Evolutionary conservation across 2,797 vertebrate genomes (phyloP).

Genomic region (Spinus pinus): DNA sequence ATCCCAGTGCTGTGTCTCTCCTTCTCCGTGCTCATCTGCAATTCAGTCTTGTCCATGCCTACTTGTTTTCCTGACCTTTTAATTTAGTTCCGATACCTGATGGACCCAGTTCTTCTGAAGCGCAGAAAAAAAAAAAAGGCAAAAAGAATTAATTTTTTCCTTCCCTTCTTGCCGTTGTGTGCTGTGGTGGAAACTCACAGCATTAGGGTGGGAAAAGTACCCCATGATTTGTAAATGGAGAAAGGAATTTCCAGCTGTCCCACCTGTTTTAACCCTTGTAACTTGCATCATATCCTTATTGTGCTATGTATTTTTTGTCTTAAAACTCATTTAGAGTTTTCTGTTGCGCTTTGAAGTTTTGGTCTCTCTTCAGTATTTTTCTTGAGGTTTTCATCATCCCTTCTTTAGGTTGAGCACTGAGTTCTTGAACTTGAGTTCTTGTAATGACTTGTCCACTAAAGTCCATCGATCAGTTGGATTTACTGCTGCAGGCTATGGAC

Average conservation of each 20-base stretch:
- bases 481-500: fast-evolving
- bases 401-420: background rate
- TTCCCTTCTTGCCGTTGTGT: background rate
- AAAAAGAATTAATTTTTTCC: background rate
- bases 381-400: background rate
- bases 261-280: background rate
- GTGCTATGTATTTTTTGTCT: background rate
- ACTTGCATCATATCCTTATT: background rate
- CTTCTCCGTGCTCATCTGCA: background rate
- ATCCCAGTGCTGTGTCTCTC: background rate
- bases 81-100: background rate
- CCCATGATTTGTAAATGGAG: background rate
- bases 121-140: background rate
- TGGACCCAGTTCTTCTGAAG: background rate
- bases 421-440: background rate
- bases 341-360: background rate
- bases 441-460: background rate
- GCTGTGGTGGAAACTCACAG: background rate
- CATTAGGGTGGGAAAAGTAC: background rate
- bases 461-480: fast-evolving
- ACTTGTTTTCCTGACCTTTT: slow-evolving; percentile 40
- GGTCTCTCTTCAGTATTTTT: background rate
- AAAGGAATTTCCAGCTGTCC: background rate
- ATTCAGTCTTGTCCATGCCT: background rate
- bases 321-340: background rate